Percentiles rank a stretch among this genome's conserved stretches.
These are phyloP conservation scores for Odocoileus virginianus DNA, from an alignment of 2,113 vertebrate genomes.

Conservation along the genomic window DNA sequence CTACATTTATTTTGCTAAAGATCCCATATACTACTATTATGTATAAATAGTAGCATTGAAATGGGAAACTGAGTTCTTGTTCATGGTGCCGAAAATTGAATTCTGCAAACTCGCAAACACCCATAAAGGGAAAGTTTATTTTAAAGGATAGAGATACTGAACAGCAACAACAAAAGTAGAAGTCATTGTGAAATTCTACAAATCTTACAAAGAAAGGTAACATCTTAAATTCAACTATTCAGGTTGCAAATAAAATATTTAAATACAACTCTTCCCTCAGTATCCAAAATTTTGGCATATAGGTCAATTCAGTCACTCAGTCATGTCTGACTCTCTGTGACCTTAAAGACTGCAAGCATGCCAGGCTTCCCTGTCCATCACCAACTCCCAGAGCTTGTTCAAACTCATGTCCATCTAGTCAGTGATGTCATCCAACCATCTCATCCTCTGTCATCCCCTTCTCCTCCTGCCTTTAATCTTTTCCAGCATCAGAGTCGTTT, in stretches of 20 bases:
- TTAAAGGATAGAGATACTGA: background rate
- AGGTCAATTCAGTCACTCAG: background rate
- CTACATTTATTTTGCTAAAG: background rate
- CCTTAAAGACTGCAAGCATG: background rate
- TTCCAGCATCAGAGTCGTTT: background rate
- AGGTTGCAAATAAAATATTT: background rate
- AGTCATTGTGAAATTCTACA: background rate
- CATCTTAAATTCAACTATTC: background rate
- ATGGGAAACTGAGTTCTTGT: rapidly evolving
- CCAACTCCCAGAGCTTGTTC: background rate
- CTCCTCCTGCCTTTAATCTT: background rate
- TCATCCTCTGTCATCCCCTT: background rate
- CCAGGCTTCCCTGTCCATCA: background rate
- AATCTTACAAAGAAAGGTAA: background rate
- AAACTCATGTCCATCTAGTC: background rate
- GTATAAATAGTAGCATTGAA: background rate
- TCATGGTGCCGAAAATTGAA: background rate
- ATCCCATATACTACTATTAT: background rate
- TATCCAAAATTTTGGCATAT: background rate
- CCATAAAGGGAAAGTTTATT: background rate
- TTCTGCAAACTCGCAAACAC: background rate
- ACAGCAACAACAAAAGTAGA: background rate
- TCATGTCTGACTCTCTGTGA: background rate
- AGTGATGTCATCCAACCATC: background rate
- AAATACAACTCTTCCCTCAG: background rate